Base-by-base conservation (phyloP, 1,140 invertebrate species). In the Zaprionus tsacasi region DNA sequence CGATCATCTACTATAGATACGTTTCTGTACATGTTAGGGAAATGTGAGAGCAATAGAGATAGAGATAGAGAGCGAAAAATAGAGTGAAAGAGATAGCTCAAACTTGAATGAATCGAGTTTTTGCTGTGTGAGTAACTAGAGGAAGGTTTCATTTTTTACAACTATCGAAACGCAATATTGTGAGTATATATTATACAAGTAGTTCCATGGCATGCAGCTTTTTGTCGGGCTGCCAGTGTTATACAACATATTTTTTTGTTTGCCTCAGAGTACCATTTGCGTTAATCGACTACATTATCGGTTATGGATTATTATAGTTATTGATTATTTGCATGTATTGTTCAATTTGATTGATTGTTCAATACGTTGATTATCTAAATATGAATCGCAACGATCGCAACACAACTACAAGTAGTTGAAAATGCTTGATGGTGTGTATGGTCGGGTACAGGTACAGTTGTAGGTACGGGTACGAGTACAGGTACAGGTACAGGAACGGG, bases 321-420 rank as follows among this genome's bases (percentile, higher is more conserved):
- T 57, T 52, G 40, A 35, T 73, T 56, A 21, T 58, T 48, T 43
- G 33, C 48, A 66, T 12, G 17, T 68, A 27, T 61, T 58, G 36
- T 60, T 74, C 17, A 30, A 48, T 56, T 70, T 30, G 57, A 69
- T 74, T 57, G 66, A 70, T 67, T 60, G 40, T 27, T 66, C 17
- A 59, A 43, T 57, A 60, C 12, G 12, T 48, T 38, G 33, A 35
- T 63, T 13, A 38, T 54, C 33, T 66, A 55, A 15, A 43, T 69
- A 69, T 72, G 50, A 74, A 50, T 58, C 66, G 66, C 58, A 64
- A 43, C 72, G 21, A 55, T 52, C 50, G 50, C 17, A 27, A 75
- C 57, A 73, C 50, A 73, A 33, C 27, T 66, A 54, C 21, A 21
- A 45, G 33, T 69, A 38, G 25, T 63, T 69, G 50, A 63, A 56